phyloP scores from a whole-genome alignment of 2,113 vertebrate genomes.

The Panthera leo region DNA sequence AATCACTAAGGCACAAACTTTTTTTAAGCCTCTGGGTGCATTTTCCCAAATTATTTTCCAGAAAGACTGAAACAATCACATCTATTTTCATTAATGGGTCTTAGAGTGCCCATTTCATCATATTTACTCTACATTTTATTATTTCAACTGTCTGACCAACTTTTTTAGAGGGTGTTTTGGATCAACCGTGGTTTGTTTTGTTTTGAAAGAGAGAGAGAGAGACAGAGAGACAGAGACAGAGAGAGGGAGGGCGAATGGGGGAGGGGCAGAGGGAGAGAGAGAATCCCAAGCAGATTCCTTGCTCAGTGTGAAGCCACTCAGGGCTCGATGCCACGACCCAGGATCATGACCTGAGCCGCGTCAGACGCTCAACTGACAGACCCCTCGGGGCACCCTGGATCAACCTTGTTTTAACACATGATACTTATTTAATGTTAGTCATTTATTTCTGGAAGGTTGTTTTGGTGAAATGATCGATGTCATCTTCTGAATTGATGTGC shows the following conservation, averaged over 20 bases:
- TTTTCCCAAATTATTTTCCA: slow-evolving; percentile 7
- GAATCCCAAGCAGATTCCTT: too few relatives aligned
- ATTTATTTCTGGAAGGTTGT: background rate
- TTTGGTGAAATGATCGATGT: background rate
- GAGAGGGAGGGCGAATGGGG: too few relatives aligned
- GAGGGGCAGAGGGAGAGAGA: too few relatives aligned
- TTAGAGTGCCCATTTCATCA: background rate
- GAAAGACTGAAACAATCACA: background rate
- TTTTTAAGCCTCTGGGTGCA: background rate
- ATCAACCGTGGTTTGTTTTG: background rate
- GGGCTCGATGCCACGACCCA: too few relatives aligned
- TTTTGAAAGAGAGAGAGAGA: too few relatives aligned
- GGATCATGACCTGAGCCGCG: too few relatives aligned
- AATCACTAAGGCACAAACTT: background rate
- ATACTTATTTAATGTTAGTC: slow-evolving; percentile 13
- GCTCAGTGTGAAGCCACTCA: too few relatives aligned
- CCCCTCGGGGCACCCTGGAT: background rate
- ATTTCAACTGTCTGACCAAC: background rate
- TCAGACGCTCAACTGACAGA: too few relatives aligned
- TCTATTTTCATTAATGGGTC: background rate
- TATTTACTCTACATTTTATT: background rate
- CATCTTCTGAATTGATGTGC: background rate
- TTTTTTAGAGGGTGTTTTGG: background rate
- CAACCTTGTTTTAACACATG: background rate
- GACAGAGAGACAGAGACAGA: too few relatives aligned